A percentile compares a stretch with the other conserved stretches of the same genome.
These are phyloP conservation scores for Synanthedon vespiformis DNA, from an alignment of 2,888 invertebrate species.

Conservation along the genomic window DNA sequence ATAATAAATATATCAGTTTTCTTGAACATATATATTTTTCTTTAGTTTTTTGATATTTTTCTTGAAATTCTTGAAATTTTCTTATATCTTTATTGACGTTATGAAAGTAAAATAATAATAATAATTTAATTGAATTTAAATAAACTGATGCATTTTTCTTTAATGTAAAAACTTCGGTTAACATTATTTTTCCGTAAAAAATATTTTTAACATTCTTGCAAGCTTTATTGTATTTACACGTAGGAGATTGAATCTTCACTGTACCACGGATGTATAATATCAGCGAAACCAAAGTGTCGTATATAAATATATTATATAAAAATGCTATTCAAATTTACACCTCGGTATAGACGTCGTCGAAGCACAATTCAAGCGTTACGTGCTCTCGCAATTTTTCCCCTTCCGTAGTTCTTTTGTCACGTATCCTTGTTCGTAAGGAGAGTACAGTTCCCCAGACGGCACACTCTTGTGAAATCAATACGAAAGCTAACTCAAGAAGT, in stretches of 20 bases:
- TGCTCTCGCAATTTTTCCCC: constrained; percentile 25
- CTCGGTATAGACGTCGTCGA: constrained; percentile 25
- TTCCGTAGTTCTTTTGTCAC: constrained; percentile 23
- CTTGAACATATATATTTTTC: too few relatives aligned
- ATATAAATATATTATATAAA: neutral
- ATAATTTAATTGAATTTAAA: too few relatives aligned
- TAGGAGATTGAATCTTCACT: neutral
- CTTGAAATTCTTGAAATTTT: too few relatives aligned
- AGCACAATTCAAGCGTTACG: constrained; percentile 35
- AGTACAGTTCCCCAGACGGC: constrained; percentile 14
- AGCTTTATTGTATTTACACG: too few relatives aligned
- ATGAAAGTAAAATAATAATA: too few relatives aligned
- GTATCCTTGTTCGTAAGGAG: constrained; percentile 22
- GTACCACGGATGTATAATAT: neutral
- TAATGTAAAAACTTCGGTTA: too few relatives aligned
- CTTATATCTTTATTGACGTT: too few relatives aligned
- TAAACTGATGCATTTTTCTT: too few relatives aligned
- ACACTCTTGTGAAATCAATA: constrained; percentile 10
- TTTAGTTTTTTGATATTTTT: too few relatives aligned
- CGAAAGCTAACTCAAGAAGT: neutral
- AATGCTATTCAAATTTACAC: constrained; percentile 15
- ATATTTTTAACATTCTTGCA: too few relatives aligned
- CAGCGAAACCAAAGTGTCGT: neutral
- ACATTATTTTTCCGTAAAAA: too few relatives aligned
- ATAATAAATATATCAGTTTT: too few relatives aligned